These are phyloP conservation scores for Brachyhypopomus gauderio DNA, from an alignment of 2,113 vertebrate species.

Conservation along the genomic window DNA sequence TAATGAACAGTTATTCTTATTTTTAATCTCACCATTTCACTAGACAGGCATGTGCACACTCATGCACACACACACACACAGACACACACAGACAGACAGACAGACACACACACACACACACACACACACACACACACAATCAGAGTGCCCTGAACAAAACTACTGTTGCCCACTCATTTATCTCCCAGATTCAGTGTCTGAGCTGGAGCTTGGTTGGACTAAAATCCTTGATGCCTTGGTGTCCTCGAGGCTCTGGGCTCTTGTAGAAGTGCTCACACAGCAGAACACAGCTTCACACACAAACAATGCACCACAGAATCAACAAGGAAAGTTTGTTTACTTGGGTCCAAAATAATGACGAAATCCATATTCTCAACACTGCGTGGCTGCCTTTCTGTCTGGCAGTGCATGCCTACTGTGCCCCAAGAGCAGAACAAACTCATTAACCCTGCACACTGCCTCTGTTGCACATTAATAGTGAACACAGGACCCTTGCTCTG, in stretches of 20 bases:
- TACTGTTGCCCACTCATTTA: constrained; percentile 27
- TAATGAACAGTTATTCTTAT: too few species aligned
- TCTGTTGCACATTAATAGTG: not conserved
- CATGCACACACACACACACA: too few species aligned
- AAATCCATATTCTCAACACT: constrained; percentile 39
- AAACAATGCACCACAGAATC: constrained; percentile 18
- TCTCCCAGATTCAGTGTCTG: constrained; percentile 33
- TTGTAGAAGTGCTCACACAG: constrained; percentile 46
- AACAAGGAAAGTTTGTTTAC: constrained; percentile 14
- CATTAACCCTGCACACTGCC: constrained; percentile 41
- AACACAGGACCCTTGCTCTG: not conserved
- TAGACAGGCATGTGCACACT: too few species aligned
- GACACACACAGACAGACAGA: too few species aligned
- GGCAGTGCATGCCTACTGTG: constrained; percentile 5
- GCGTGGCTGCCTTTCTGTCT: not conserved
- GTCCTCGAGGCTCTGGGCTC: constrained; percentile 25
- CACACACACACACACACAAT: too few species aligned
- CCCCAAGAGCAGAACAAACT: constrained; percentile 27
- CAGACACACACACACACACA: too few species aligned
- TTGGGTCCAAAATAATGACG: constrained; percentile 35
- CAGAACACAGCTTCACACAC: constrained; percentile 39
- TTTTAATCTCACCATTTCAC: too few species aligned
- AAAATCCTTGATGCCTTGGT: not conserved
- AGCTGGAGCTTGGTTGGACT: constrained; percentile 6
- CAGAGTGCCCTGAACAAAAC: not conserved